A percentile compares a stretch with the other conserved stretches of the same genome.
These are phyloP conservation scores for Garra rufa DNA, from an alignment of 2,113 vertebrate species.

Conservation along the genomic window DNA sequence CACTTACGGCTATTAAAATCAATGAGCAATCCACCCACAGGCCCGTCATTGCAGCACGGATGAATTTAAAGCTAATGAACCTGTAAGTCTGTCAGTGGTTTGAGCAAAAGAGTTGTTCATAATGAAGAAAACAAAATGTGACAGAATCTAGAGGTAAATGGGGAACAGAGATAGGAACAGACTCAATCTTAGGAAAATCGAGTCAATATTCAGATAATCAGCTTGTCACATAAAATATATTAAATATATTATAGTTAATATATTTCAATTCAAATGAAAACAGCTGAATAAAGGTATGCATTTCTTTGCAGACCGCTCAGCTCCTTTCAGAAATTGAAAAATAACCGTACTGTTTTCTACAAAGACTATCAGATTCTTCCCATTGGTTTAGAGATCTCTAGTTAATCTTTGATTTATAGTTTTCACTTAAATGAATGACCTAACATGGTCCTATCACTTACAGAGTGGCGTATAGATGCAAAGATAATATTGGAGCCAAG, in stretches of 20 bases:
- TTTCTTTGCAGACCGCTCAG: not conserved
- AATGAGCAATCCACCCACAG: constrained; percentile 27
- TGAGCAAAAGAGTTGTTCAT: not conserved
- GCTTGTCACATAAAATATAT: too few species aligned
- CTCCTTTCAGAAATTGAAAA: not conserved
- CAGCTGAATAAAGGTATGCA: too few species aligned
- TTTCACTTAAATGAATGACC: constrained; percentile 37
- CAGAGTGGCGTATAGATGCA: not conserved
- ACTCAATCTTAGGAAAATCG: too few species aligned
- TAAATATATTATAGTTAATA: too few species aligned
- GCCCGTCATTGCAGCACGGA: constrained; percentile 6
- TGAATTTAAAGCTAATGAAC: constrained; percentile 51
- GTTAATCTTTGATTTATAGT: constrained; percentile 45
- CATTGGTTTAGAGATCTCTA: constrained; percentile 9
- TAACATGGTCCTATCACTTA: not conserved
- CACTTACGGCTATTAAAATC: constrained; percentile 53
- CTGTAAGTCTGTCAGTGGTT: not conserved
- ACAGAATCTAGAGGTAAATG: not conserved
- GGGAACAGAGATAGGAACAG: not conserved
- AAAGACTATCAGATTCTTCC: not conserved
- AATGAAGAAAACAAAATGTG: not conserved
- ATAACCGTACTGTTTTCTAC: not conserved
- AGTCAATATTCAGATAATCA: not conserved
- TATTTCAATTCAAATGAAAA: too few species aligned
- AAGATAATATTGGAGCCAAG: constrained; percentile 7